Evolutionary conservation across 2,888 invertebrate species (phyloP).

Genomic region (Tetranychus truncatus): DNA sequence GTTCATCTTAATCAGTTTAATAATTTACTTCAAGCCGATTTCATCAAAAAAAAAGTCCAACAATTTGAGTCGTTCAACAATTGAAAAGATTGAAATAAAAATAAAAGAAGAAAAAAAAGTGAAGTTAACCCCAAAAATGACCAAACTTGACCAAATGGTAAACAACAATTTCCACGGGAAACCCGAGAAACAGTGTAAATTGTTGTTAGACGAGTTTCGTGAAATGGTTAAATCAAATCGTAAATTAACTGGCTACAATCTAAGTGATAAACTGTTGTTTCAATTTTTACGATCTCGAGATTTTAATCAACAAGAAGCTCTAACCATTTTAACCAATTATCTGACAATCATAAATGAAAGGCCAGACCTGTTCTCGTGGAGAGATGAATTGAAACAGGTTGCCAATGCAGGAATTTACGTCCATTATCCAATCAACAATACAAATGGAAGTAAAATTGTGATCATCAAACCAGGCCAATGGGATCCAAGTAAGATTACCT

Average conservation of each 20-base stretch:
- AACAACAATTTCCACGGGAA: background rate
- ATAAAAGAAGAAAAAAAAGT: background rate
- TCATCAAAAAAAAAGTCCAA: background rate
- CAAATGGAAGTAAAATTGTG: background rate
- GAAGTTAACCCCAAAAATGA: background rate
- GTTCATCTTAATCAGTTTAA: too few relatives aligned
- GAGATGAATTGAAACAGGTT: background rate
- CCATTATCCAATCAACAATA: background rate
- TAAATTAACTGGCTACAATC: background rate
- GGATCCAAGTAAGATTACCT: background rate
- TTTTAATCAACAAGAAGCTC: background rate
- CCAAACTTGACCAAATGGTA: background rate
- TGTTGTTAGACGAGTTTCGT: background rate
- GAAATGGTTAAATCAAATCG: background rate
- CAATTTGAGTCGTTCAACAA: background rate
- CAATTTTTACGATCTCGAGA: conserved; percentile 5
- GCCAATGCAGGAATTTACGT: background rate
- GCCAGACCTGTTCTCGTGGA: background rate
- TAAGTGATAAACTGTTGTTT: background rate
- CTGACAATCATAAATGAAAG: background rate
- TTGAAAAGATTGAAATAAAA: background rate
- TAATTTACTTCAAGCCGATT: too few relatives aligned
- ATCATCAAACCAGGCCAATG: background rate
- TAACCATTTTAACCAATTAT: background rate
- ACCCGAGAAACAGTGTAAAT: background rate